A percentile compares a stretch with the other conserved stretches of the same genome.
These are phyloP conservation scores for Mellivora capensis DNA, from an alignment of 2,113 vertebrate species.

Conservation along the genomic window DNA sequence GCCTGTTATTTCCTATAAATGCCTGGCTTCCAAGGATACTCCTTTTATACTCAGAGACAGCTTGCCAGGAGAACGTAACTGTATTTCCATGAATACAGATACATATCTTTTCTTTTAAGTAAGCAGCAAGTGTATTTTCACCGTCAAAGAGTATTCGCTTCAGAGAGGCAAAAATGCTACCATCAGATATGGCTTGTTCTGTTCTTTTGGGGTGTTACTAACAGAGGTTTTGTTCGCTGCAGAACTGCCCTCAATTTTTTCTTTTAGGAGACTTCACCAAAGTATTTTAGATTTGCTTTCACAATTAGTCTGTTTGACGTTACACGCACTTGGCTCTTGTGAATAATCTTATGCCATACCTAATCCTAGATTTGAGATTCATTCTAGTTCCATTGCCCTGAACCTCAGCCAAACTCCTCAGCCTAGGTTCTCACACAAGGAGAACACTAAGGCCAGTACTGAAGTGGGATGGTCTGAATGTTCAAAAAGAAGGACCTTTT, in stretches of 20 bases:
- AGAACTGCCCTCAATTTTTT: background rate
- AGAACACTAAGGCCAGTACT: background rate
- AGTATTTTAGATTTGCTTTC: constrained; percentile 14
- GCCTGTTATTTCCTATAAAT: background rate
- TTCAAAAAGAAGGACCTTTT: constrained; percentile 33
- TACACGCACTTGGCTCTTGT: background rate
- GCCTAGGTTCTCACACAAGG: background rate
- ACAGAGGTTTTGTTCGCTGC: background rate
- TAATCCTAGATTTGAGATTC: background rate
- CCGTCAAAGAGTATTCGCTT: background rate
- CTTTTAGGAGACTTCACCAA: background rate
- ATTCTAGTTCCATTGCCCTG: background rate
- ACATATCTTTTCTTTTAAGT: background rate
- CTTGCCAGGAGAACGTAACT: background rate
- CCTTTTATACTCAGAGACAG: background rate
- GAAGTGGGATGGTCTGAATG: background rate
- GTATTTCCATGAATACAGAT: background rate
- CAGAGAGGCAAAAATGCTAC: background rate
- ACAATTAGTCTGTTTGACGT: background rate
- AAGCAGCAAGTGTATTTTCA: background rate
- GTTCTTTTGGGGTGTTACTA: background rate
- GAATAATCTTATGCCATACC: background rate
- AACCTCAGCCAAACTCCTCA: background rate
- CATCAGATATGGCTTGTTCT: background rate
- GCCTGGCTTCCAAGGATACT: background rate